Evolutionary conservation across 2,888 invertebrate species (phyloP), one percentile per base, ranked within the genome.

Genomic region (Diadegma fenestrale): DNA sequence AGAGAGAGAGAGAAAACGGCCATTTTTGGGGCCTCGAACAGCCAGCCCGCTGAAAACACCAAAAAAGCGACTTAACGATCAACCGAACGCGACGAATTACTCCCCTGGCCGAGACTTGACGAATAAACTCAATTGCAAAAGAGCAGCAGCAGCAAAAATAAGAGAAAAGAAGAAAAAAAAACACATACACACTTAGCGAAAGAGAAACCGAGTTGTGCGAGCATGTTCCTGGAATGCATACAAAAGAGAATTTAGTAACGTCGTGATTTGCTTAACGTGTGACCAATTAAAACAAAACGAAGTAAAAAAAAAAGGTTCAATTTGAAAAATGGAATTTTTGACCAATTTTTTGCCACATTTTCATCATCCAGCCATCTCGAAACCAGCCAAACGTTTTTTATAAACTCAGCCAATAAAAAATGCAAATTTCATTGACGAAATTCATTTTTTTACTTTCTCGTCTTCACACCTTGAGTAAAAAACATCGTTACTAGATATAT

Each of bases 401-500:
- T 3, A 22, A 10, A 8, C 22, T 54, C 26, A 0, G 12, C 22
- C 12, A 41, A 10, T 66, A 6, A 66, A 6, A 43, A 19, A 8
- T 12, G 14, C 4, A 26, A 37, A 12, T 22, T n/a, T 7, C 0
- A 33, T 71, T 4, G 3, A 30, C 8, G 19, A 72, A 82, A 84
- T 7, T n/a, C 37, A 63, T 88, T 88, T 88, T 69, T 80, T 72
- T 41, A 22, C 37, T 26, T 89, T 89, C 90, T 90, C 91, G 89
- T 92, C 90, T 90, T 92, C 92, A 91, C 91, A 90, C 89, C 87
- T 90, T 89, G 84, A 88, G 89, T 88, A 88, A 91, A 91, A 90
- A 89, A 88, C 84, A 88, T 91, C 91, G 90, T 92, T 92, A 91
- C 90, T 91, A 90, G 89, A 90, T 91, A 90, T 90, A 90, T 90